phyloP scores from a whole-genome alignment of 2,113 vertebrate species.

The Corapipo altera region DNA sequence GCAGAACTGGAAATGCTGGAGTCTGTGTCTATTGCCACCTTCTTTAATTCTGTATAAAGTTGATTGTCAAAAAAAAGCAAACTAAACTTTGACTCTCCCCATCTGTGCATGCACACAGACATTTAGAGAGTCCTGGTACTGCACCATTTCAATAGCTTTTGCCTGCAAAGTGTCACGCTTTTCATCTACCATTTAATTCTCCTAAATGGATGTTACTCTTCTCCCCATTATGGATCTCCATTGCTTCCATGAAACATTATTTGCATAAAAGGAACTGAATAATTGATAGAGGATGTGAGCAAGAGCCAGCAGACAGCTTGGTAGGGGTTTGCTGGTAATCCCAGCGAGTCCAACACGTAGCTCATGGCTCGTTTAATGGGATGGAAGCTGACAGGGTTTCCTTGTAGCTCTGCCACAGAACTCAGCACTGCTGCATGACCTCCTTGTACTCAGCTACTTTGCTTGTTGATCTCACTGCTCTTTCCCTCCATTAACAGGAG shows the following conservation, averaged over 20 bases:
- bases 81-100: not conserved
- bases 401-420: constrained; percentile 77
- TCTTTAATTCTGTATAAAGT: constrained; percentile 17
- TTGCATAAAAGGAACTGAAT: constrained; percentile 83
- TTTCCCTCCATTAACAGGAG: constrained; percentile 48
- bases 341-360: constrained; percentile 73
- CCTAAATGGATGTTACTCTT: constrained; percentile 63
- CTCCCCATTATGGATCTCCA: constrained; percentile 50
- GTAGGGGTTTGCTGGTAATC: constrained; percentile 46
- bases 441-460: constrained; percentile 54
- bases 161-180: constrained; percentile 3
- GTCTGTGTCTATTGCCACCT: not conserved
- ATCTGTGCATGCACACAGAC: not conserved
- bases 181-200: constrained; percentile 65
- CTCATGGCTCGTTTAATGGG: constrained; percentile 81
- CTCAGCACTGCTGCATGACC: constrained; percentile 54
- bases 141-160: constrained; percentile 1
- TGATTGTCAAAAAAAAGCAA: not conserved
- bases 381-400: constrained; percentile 82
- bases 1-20: not conserved
- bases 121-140: not conserved
- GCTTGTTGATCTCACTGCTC: constrained; percentile 52
- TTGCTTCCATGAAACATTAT: constrained; percentile 72
- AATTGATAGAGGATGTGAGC: constrained; percentile 76
- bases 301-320: constrained; percentile 69